phyloP scores from a whole-genome alignment of 2,113 vertebrate genomes.

The Scartelaos histophorus region DNA sequence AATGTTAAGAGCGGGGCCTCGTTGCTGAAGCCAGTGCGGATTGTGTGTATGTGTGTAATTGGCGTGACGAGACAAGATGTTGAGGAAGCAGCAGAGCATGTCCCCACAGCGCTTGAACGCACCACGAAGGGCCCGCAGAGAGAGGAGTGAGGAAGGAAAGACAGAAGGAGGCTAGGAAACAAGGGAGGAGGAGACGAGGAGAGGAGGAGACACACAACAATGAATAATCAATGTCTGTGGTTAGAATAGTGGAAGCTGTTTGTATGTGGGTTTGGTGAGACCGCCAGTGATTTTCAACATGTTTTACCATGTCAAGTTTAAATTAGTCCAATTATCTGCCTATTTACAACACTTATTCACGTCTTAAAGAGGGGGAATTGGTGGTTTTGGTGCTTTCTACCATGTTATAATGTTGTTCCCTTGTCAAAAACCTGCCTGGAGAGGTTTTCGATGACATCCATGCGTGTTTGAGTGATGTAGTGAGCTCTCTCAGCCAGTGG shows the following conservation, averaged over 20 bases:
- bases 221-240: constrained; percentile 54
- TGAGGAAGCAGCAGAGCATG: constrained; percentile 75
- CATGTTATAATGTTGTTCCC: no score
- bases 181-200: constrained; percentile 18
- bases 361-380: no score
- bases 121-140: constrained; percentile 72
- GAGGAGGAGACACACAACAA: constrained; percentile 25
- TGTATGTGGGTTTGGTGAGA: constrained; percentile 14
- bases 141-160: constrained; percentile 59
- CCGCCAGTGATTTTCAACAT: no score
- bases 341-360: no score
- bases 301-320: no score
- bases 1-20: constrained; percentile 33
- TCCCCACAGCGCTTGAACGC: constrained; percentile 74
- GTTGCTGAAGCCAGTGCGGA: constrained; percentile 19
- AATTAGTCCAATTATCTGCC: neutral
- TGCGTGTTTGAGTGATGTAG: no score
- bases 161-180: constrained; percentile 61
- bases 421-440: no score
- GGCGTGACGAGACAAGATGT: constrained; percentile 83
- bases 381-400: no score
- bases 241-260: constrained; percentile 32
- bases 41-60: constrained; percentile 71
- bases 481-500: no score
- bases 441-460: no score